These are phyloP conservation scores for Gnathonemus echidnorhynchus DNA, from an alignment of 2,113 vertebrate genomes.

Conservation along the genomic window DNA sequence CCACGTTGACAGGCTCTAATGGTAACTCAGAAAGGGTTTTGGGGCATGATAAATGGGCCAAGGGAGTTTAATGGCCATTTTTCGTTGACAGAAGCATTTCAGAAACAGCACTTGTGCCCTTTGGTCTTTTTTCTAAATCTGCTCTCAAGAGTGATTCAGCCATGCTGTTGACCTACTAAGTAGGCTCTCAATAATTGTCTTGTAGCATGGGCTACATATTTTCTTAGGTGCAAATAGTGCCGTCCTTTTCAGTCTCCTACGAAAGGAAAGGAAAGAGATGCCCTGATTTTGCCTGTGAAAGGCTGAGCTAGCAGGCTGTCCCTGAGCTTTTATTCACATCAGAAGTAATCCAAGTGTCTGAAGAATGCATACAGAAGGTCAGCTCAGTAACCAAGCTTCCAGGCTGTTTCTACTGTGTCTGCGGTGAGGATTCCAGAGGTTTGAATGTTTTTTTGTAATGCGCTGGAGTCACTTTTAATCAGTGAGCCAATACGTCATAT, in stretches of 20 bases:
- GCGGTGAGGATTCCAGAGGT: neutral
- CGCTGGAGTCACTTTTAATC: neutral
- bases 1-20: neutral
- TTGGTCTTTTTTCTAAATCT: constrained; percentile 31
- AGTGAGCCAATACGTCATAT: neutral
- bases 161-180: constrained; percentile 44
- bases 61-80: neutral
- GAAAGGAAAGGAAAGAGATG: neutral
- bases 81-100: neutral
- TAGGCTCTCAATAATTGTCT: constrained; percentile 44
- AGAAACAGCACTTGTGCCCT: neutral
- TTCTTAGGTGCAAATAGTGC: neutral
- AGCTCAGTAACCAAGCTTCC: neutral
- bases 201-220: constrained; percentile 39
- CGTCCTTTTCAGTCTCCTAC: neutral
- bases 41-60: neutral
- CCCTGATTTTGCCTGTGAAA: neutral
- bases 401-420: neutral
- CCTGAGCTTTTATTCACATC: neutral
- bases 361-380: neutral
- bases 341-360: neutral
- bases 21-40: neutral
- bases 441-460: neutral
- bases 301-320: neutral
- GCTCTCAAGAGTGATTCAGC: constrained; percentile 40